Base-by-base conservation (phyloP, 2,797 vertebrate species). In the Neopelma chrysocephalum region DNA sequence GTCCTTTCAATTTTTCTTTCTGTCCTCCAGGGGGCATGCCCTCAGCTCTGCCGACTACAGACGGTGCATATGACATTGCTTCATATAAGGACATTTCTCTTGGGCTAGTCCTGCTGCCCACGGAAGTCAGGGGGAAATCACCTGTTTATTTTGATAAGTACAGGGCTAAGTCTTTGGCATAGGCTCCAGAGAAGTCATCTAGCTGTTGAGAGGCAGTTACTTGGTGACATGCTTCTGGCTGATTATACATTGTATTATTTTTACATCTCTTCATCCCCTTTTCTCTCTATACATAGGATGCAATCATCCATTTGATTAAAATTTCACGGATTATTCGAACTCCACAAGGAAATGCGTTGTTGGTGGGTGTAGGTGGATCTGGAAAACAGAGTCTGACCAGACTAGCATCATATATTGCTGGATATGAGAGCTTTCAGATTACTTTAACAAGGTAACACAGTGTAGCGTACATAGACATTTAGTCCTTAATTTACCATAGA, bases 311-410 rank as follows among this genome's bases (percentile, higher is more conserved):
- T 96, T 97, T 99, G 94, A 96, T 98, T 95, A 98, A 98, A 96
- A 98, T 99, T 96, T 98, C 98, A 2, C 97, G 98, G 53, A 98
- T 99, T 95, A 98, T 99, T 92, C 93, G 98, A 50, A 98, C 98
- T 34, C 98, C 98, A 6, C 98, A 97, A 96, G 98, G 98, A 53
- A 99, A 98, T 96, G 98, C 98, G 15, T 93, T 99, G 90, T 91
- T 99, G 92, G 98, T 99, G 16, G 98, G 98, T n/a, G 98, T 99
- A 18, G 98, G 98, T 26, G 98, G 98, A 65, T 99, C 98, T 15
- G 98, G 98, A 69, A 99, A 98, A 93, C 98, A 98, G 96, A 99
- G 98, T 71, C 97, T 99, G 91, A 98, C 98, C 47, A 97, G 98
- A 82, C 92, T 99, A 75, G 98, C 98, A 2, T 98, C 98, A 5